These are phyloP conservation scores for Remorina albescens DNA, from an alignment of 2,797 vertebrate genomes.

Conservation along the genomic window DNA sequence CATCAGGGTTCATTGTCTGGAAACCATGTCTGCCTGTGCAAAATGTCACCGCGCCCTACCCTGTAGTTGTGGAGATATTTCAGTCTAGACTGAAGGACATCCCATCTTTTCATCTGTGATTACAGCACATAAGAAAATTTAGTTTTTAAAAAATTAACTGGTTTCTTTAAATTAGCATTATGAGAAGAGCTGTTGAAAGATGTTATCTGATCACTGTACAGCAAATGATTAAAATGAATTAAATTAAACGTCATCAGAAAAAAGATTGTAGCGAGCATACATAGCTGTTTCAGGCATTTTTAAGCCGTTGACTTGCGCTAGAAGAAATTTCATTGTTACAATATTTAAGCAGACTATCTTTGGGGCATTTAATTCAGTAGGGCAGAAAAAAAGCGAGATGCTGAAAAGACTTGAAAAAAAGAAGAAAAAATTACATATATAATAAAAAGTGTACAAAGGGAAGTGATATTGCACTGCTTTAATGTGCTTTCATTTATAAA, in stretches of 20 bases:
- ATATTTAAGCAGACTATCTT: not conserved
- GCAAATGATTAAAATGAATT: not conserved
- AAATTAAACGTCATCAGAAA: not conserved
- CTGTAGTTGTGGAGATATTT: not conserved
- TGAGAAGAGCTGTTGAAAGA: not conserved
- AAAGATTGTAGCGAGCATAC: not conserved
- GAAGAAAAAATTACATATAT: too few species aligned
- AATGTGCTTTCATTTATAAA: not conserved
- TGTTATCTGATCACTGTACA: conserved; percentile 1
- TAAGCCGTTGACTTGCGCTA: not conserved
- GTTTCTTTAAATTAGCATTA: conserved; percentile 16
- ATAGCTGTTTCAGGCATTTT: not conserved
- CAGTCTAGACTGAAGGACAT: not conserved
- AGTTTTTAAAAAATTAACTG: conserved; percentile 5
- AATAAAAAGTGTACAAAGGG: not conserved
- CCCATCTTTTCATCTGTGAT: not conserved
- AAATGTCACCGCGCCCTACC: not conserved
- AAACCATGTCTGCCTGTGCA: not conserved
- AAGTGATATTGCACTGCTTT: not conserved
- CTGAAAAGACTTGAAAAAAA: too few species aligned
- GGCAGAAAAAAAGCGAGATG: too few species aligned
- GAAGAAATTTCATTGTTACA: not conserved
- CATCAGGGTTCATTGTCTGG: not conserved
- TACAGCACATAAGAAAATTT: not conserved
- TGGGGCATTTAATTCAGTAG: too few species aligned